A percentile compares a stretch with the other conserved stretches of the same genome.
Evolutionary conservation across 2,797 vertebrate species (phyloP).

Genomic region (Takifugu rubripes): DNA sequence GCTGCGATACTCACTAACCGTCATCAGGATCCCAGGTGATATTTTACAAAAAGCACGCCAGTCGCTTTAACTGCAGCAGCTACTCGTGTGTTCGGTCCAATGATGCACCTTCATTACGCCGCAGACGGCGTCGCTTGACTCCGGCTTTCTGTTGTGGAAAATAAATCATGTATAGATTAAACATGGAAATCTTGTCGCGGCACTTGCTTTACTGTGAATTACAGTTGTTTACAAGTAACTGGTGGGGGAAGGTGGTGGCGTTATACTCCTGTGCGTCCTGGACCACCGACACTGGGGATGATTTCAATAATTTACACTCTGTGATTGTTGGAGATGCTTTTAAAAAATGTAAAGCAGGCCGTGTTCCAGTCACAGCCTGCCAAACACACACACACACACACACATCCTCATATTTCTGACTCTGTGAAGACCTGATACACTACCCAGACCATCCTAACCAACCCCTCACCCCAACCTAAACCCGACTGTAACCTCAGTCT

Average conservation of each 20-base stretch:
- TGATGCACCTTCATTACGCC: too few relatives aligned
- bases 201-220: conserved; percentile 55
- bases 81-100: too few relatives aligned
- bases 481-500: not conserved
- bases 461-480: not conserved
- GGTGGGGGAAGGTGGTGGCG: conserved; percentile 20
- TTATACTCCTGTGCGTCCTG: conserved; percentile 47
- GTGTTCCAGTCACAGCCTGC: conserved; percentile 31
- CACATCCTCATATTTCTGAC: not conserved
- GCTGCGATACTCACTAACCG: too few relatives aligned
- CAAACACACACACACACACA: conserved; percentile 30
- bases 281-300: conserved; percentile 50
- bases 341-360: conserved; percentile 75
- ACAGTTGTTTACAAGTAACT: conserved; percentile 63
- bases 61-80: too few relatives aligned
- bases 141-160: conserved; percentile 50
- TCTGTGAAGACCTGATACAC: too few relatives aligned
- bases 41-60: too few relatives aligned
- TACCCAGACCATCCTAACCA: not conserved
- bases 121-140: conserved; percentile 39
- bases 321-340: conserved; percentile 60
- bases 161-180: conserved; percentile 70
- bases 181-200: conserved; percentile 36
- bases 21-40: too few relatives aligned
- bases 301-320: conserved; percentile 71